Conservation (phyloP, 2,888 invertebrate species). For the Scelioninae gen. 2 region DNA sequence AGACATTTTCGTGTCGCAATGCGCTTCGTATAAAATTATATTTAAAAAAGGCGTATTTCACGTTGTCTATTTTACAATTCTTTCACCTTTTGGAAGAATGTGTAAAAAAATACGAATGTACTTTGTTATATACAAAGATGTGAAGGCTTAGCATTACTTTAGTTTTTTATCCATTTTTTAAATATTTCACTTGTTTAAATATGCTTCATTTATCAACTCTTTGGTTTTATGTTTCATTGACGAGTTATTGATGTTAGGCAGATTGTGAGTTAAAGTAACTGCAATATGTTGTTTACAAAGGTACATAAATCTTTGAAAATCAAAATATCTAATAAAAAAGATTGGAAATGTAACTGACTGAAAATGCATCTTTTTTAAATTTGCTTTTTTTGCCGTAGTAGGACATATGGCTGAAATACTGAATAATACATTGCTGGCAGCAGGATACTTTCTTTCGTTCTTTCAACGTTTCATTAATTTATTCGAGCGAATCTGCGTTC, state of each 20-base stretch:
- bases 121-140: conserved; percentile 48
- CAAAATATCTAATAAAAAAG: not conserved
- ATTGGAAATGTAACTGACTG: not conserved
- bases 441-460: conserved; percentile 42
- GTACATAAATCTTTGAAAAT: not conserved
- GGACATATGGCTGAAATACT: conserved; percentile 16
- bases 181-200: not conserved
- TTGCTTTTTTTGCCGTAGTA: conserved; percentile 7
- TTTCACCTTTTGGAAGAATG: conserved; percentile 44
- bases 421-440: conserved; percentile 47
- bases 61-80: conserved; percentile 29
- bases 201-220: not conserved
- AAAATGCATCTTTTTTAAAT: not conserved
- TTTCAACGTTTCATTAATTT: conserved; percentile 10
- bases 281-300: conserved; percentile 2
- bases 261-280: conserved; percentile 18
- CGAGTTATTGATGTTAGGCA: conserved; percentile 21
- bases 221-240: conserved; percentile 23
- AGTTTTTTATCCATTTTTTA: conserved; percentile 30
- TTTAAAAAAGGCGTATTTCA: conserved; percentile 33
- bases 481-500: conserved; percentile 13
- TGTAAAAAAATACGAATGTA: conserved; percentile 52
- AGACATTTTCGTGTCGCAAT: conserved; percentile 15
- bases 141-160: conserved; percentile 46
- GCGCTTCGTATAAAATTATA: conserved; percentile 48